Conservation (phyloP, 1,140 invertebrate genomes). For the Portunus trituberculatus region DNA sequence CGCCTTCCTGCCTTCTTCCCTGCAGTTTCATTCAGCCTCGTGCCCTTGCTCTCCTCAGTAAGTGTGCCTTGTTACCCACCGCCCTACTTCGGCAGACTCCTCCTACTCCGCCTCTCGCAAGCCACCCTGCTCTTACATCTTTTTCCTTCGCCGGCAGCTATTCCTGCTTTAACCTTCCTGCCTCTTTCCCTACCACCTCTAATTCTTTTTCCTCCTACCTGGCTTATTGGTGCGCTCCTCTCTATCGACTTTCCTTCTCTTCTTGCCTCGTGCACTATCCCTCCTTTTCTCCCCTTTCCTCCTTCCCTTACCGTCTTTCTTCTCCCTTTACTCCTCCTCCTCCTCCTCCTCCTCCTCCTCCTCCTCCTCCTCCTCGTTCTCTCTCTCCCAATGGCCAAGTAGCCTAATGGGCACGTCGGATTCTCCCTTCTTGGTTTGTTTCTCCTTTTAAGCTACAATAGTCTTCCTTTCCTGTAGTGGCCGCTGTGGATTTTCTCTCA, state of each 20-base stretch:
- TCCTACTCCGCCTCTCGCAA: not conserved
- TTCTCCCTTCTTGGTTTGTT: constrained; percentile 11
- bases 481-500: not conserved
- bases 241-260: not conserved
- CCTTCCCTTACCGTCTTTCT: not conserved
- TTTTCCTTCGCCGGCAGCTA: not conserved
- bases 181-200: not conserved
- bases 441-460: not conserved
- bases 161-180: not conserved
- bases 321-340: too few species aligned
- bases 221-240: not conserved
- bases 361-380: too few species aligned
- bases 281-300: not conserved
- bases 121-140: not conserved
- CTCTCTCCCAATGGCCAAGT: not conserved
- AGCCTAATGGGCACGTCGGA: not conserved
- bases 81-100: not conserved
- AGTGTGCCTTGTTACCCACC: not conserved
- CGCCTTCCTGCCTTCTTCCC: too few species aligned
- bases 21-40: too few species aligned
- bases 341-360: too few species aligned
- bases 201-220: not conserved
- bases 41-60: too few species aligned
- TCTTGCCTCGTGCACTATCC: not conserved
- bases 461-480: not conserved